phyloP scores from a whole-genome alignment of 2,113 vertebrate species.

The Cyrtonyx montezumae region DNA sequence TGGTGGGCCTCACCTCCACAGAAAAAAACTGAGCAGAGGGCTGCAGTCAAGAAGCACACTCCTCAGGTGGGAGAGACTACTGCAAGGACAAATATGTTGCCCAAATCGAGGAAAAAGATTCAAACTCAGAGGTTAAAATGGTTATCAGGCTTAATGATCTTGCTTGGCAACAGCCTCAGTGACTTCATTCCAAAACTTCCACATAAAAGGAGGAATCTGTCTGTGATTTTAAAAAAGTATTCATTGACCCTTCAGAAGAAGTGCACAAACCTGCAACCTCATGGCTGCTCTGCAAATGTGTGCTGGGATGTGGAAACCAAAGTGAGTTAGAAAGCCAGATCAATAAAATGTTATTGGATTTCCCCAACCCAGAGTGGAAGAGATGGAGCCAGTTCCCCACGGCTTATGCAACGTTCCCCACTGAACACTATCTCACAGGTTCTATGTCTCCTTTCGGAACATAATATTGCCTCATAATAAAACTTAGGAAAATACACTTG shows the following conservation, averaged over 20 bases:
- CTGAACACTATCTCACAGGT: slow-evolving; percentile 4
- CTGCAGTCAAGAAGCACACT: not conserved
- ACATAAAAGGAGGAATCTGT: not conserved
- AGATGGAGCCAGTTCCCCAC: not conserved
- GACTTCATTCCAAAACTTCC: not conserved
- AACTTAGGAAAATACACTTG: slow-evolving; percentile 5
- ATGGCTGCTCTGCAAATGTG: not conserved
- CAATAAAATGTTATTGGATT: not conserved
- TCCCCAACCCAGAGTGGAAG: not conserved
- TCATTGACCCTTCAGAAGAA: not conserved
- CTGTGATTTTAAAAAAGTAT: not conserved
- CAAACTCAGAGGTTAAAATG: not conserved
- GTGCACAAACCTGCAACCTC: not conserved
- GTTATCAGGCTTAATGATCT: not conserved
- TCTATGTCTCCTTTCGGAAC: slow-evolving; percentile 6
- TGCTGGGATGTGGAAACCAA: not conserved
- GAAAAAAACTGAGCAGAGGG: not conserved
- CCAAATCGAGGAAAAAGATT: not conserved
- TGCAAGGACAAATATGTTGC: not conserved
- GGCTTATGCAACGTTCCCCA: not conserved
- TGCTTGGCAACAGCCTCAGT: not conserved
- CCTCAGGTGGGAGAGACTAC: not conserved
- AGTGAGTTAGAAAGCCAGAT: not conserved
- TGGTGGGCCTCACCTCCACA: not conserved
- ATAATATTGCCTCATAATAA: slow-evolving; percentile 28